Evolutionary conservation across 1,140 invertebrate genomes (phyloP), one percentile per base, ranked within the genome.

Genomic region (Anthonomus grandis): DNA sequence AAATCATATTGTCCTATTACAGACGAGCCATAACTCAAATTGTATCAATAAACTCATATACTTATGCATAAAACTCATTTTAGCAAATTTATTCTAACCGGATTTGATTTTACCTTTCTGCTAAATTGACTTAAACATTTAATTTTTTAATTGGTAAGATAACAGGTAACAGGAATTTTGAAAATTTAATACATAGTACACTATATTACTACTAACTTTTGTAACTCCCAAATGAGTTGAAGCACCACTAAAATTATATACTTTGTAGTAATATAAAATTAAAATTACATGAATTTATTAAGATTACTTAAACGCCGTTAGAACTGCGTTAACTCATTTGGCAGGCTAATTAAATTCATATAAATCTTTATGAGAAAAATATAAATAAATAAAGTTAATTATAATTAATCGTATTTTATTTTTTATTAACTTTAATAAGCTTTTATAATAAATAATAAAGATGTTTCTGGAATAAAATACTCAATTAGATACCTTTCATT

Each of bases 381-480:
- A 70, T 70, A 71, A 71, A 73, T 70, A 67, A 73, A 73, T 73
- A 73, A 73, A 73, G 71, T 73, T 73, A 68, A 73, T 69, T 71
- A 71, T 71, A 72, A 72, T n/a, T n/a, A n/a, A n/a, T n/a, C n/a
- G n/a, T n/a, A n/a, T n/a, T n/a, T n/a, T n/a, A n/a, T n/a, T n/a
- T n/a, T n/a, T n/a, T n/a, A n/a, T n/a, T n/a, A n/a, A n/a, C n/a
- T n/a, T n/a, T n/a, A n/a, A n/a, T n/a, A n/a, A n/a, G n/a, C n/a
- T n/a, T n/a, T n/a, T n/a, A n/a, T n/a, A n/a, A n/a, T n/a, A n/a
- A n/a, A n/a, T n/a, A n/a, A n/a, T n/a, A n/a, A n/a, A n/a, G n/a
- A n/a, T n/a, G n/a, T n/a, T n/a, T n/a, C n/a, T n/a, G n/a, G n/a
- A n/a, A n/a, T n/a, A n/a, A n/a, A n/a, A n/a, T n/a, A n/a, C n/a